A percentile compares a stretch with the other conserved stretches of the same genome.
Evolutionary conservation across 2,797 vertebrate genomes (phyloP).

Genomic region (Anableps anableps): DNA sequence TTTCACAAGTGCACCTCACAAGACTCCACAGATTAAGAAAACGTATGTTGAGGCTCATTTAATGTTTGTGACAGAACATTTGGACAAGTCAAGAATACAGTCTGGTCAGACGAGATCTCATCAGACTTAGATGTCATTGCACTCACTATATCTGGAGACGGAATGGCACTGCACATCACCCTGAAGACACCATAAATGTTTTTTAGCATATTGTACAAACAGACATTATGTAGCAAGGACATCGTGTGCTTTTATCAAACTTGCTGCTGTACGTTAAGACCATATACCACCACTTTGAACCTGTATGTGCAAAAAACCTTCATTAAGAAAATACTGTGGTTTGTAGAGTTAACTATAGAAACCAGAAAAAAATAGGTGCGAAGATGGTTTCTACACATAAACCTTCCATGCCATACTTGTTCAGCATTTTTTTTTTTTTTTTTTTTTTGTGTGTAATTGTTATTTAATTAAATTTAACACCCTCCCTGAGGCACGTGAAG

Average conservation of each 20-base stretch:
- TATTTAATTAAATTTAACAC: background rate
- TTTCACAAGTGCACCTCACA: background rate
- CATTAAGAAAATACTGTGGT: background rate
- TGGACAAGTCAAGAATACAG: background rate
- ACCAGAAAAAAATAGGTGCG: background rate
- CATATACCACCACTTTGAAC: too few relatives aligned
- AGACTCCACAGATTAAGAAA: background rate
- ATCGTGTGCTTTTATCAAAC: too few relatives aligned
- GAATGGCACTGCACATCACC: too few relatives aligned
- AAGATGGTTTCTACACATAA: background rate
- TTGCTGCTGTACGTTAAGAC: too few relatives aligned
- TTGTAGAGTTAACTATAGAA: background rate
- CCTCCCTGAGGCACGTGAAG: background rate
- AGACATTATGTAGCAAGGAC: too few relatives aligned
- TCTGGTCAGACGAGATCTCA: background rate
- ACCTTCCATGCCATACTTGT: background rate
- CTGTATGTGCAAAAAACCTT: background rate
- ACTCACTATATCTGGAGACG: too few relatives aligned
- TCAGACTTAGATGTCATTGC: too few relatives aligned
- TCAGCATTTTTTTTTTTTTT: background rate
- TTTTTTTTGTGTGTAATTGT: background rate
- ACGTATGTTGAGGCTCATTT: background rate
- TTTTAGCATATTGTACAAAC: too few relatives aligned
- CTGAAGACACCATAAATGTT: too few relatives aligned
- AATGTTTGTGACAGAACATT: background rate